Evolutionary conservation across 92 coral and sea anemone genomes (phyloP), one percentile per base, ranked within the genome.

Genomic region (Muricea muricata): DNA sequence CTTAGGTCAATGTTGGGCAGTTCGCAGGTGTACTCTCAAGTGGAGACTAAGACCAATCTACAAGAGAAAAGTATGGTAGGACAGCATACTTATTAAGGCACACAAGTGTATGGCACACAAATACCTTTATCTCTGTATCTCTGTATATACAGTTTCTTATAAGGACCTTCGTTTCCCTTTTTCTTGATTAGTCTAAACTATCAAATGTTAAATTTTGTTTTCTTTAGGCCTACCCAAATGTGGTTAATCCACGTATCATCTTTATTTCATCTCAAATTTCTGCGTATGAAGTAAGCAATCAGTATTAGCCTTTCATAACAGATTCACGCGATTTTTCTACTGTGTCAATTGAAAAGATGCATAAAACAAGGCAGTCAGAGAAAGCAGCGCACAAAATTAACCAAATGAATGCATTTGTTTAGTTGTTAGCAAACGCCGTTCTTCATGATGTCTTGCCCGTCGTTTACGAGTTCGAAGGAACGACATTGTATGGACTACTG

Each of bases 261-360:
- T 86, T 95, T 73, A 91, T 95, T 69, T 95, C 98, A 18, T 95
- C 98, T 0, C 92, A 93, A 81, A 60, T 93, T 45, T 94, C 98
- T 6, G 98, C 98, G 7, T 88, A 89, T 34, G 98, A 95, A 94
- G 98, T 95, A 48, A 70, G n/a, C n/a, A n/a, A n/a, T n/a, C n/a
- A n/a, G n/a, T n/a, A n/a, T n/a, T n/a, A n/a, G n/a, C n/a, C n/a
- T n/a, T n/a, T n/a, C n/a, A n/a, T n/a, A n/a, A n/a, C n/a, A n/a
- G n/a, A n/a, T n/a, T n/a, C n/a, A n/a, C n/a, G n/a, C n/a, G n/a
- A n/a, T n/a, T n/a, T n/a, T n/a, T n/a, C n/a, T n/a, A n/a, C n/a
- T n/a, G n/a, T n/a, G n/a, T n/a, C n/a, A n/a, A n/a, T n/a, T n/a
- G n/a, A n/a, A n/a, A n/a, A n/a, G n/a, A n/a, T n/a, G n/a, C n/a